These are phyloP conservation scores for Tetragnatha montana DNA, from an alignment of 2,888 invertebrate genomes.

Conservation along the genomic window DNA sequence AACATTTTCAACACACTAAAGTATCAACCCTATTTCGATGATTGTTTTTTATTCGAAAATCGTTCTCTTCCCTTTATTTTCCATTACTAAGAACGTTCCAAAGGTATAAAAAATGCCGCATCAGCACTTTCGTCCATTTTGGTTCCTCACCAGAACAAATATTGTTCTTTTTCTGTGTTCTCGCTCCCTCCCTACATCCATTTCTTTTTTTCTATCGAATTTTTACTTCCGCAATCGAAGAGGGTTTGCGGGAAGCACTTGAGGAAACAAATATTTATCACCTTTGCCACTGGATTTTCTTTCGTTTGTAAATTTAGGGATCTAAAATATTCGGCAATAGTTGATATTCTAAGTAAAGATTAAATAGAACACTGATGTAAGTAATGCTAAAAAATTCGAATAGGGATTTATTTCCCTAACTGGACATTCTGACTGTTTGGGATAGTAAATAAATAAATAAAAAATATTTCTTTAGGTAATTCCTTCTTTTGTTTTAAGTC, in stretches of 20 bases:
- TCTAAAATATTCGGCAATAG: neutral
- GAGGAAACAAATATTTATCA: neutral
- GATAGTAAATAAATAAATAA: too few species aligned
- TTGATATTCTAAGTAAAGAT: neutral
- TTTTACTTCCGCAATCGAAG: slow-evolving; percentile 14
- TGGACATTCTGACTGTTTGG: too few species aligned
- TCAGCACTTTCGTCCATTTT: slow-evolving; percentile 1
- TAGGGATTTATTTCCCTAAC: too few species aligned
- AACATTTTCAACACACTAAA: slow-evolving; percentile 14
- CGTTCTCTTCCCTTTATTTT: slow-evolving; percentile 4
- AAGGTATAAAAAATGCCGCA: slow-evolving; percentile 6
- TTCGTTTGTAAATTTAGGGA: neutral
- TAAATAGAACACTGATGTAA: too few species aligned
- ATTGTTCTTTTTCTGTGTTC: slow-evolving; percentile 1
- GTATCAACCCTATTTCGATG: slow-evolving; percentile 1
- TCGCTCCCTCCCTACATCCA: neutral
- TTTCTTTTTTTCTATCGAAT: slow-evolving; percentile 20
- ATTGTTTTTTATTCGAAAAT: slow-evolving; percentile 23
- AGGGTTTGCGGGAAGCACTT: neutral
- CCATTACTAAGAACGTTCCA: neutral
- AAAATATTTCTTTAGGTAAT: too few species aligned
- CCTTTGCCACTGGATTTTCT: neutral
- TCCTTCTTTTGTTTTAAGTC: too few species aligned
- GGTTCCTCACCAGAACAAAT: neutral
- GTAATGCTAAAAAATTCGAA: too few species aligned